Evolutionary conservation across 2,888 invertebrate genomes (phyloP).

Genomic region (Tachystola acroxantha): DNA sequence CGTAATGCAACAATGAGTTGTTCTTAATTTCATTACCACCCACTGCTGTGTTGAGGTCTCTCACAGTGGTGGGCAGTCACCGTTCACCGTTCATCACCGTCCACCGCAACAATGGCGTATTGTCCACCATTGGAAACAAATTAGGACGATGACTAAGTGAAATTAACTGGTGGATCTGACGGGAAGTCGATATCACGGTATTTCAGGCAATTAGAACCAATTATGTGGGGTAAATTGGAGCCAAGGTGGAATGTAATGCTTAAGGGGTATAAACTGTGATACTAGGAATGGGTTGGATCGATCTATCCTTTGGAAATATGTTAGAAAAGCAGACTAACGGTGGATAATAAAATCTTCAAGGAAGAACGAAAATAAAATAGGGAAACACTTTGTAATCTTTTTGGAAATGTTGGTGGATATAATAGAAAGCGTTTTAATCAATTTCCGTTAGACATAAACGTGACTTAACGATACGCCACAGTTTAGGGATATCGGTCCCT

Average conservation of each 20-base stretch:
- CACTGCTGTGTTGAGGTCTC: slow-evolving; percentile 29
- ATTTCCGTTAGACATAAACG: too few species aligned
- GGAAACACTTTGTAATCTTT: too few species aligned
- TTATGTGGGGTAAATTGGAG: neutral
- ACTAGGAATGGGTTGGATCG: too few species aligned
- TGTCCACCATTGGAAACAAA: slow-evolving; percentile 59
- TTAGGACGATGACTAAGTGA: slow-evolving; percentile 54
- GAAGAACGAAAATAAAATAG: too few species aligned
- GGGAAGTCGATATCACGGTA: slow-evolving; percentile 28
- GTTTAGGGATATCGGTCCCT: too few species aligned
- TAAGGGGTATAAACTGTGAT: too few species aligned
- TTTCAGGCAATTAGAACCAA: slow-evolving; percentile 32
- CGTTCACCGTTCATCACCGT: slow-evolving; percentile 2
- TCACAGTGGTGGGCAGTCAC: slow-evolving; percentile 15
- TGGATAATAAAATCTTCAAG: too few species aligned
- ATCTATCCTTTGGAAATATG: too few species aligned
- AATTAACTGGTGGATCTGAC: slow-evolving; percentile 29
- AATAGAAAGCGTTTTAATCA: too few species aligned
- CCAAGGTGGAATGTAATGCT: neutral
- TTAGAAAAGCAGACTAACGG: too few species aligned
- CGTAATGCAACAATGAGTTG: slow-evolving; percentile 68
- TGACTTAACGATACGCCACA: too few species aligned
- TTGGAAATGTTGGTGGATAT: too few species aligned
- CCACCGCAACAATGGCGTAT: slow-evolving; percentile 44
- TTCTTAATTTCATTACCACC: slow-evolving; percentile 71